These are phyloP conservation scores for Lamprotornis superbus DNA, from an alignment of 2,113 vertebrate species.

Conservation along the genomic window DNA sequence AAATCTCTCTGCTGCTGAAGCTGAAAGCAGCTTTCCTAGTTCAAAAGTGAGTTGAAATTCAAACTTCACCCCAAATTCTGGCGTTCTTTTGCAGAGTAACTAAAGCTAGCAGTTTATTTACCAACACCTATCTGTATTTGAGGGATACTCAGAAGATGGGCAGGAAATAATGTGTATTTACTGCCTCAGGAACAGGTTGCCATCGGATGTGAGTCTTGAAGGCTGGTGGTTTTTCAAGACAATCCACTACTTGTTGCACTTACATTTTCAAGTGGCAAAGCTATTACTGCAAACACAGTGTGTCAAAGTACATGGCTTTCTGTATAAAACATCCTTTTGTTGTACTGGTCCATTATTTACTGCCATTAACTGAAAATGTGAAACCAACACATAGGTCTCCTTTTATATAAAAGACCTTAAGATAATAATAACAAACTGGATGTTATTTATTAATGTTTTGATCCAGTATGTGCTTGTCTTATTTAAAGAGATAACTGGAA, in stretches of 20 bases:
- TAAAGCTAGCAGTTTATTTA: conserved; percentile 7
- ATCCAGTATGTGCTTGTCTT: conserved; percentile 92
- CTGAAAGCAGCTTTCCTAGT: background rate
- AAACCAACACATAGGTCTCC: conserved; percentile 66
- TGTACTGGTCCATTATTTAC: conserved; percentile 72
- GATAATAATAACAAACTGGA: conserved; percentile 86
- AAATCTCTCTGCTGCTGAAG: conserved; percentile 19
- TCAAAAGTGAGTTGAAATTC: background rate
- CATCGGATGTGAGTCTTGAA: conserved; percentile 53
- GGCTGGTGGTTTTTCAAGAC: conserved; percentile 70
- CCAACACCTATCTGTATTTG: background rate
- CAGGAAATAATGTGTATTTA: conserved; percentile 16
- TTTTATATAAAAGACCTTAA: conserved; percentile 74
- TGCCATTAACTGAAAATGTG: conserved; percentile 71
- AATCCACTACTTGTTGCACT: conserved; percentile 73
- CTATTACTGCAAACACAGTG: conserved; percentile 64
- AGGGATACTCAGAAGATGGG: background rate
- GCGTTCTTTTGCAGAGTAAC: background rate
- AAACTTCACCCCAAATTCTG: conserved; percentile 1
- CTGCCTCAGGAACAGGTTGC: conserved; percentile 23
- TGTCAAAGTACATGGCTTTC: conserved; percentile 70
- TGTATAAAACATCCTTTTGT: conserved; percentile 60
- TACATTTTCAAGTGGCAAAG: conserved; percentile 68
- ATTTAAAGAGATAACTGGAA: conserved; percentile 85
- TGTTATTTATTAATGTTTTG: conserved; percentile 90